A percentile compares a stretch with the other conserved stretches of the same genome.
Evolutionary conservation across 2,888 invertebrate genomes (phyloP).

Genomic region (Saturnia pavonia): DNA sequence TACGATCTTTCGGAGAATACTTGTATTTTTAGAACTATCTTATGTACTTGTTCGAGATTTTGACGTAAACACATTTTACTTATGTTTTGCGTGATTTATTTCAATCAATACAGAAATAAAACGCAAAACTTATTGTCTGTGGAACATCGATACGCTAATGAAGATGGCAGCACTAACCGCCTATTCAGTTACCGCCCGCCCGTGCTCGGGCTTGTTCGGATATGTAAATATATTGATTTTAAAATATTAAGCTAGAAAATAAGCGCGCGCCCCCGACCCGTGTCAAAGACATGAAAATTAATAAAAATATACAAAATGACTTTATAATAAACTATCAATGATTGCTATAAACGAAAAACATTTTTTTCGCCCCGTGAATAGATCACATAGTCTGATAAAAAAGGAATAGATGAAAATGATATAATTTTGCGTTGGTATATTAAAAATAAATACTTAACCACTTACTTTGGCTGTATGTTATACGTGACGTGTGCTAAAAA

Average conservation of each 20-base stretch:
- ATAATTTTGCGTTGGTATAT: neutral
- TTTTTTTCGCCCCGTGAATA: neutral
- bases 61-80: too few relatives aligned
- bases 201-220: conserved; percentile 54
- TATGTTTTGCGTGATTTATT: too few relatives aligned
- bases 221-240: conserved; percentile 27
- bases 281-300: conserved; percentile 8
- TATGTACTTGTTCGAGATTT: too few relatives aligned
- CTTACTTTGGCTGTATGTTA: neutral
- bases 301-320: neutral
- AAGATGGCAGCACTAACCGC: conserved; percentile 41
- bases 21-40: too few relatives aligned
- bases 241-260: conserved; percentile 15
- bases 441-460: conserved; percentile 4
- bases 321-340: neutral
- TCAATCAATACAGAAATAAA: conserved; percentile 28
- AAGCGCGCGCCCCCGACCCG: conserved; percentile 18
- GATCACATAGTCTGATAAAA: neutral
- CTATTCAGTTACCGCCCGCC: conserved; percentile 58
- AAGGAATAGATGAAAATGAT: neutral
- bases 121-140: conserved; percentile 38
- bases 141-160: conserved; percentile 45
- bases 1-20: too few relatives aligned
- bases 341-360: neutral
- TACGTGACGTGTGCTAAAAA: neutral